These are phyloP conservation scores for Physeter macrocephalus DNA, from an alignment of 2,113 vertebrate species.

Conservation along the genomic window DNA sequence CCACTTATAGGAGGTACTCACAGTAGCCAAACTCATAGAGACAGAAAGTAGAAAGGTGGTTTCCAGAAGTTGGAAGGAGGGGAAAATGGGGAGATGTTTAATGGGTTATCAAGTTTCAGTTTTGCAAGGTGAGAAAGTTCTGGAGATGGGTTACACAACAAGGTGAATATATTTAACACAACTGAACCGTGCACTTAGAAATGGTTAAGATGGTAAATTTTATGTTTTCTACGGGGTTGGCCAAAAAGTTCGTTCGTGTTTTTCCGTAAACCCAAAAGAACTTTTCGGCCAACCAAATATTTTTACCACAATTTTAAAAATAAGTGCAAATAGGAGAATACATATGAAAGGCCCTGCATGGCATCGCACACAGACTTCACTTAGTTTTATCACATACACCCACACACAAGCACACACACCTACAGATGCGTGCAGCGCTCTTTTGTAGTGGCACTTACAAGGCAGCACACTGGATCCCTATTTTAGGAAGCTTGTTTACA, in stretches of 20 bases:
- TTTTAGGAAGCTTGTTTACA: background rate
- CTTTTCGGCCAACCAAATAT: no score
- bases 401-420: background rate
- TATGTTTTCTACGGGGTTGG: background rate
- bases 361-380: rapidly evolving
- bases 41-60: background rate
- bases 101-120: background rate
- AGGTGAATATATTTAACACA: background rate
- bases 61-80: background rate
- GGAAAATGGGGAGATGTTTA: background rate
- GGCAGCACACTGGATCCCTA: background rate
- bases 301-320: background rate
- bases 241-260: no score
- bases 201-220: background rate
- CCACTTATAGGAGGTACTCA: background rate
- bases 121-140: background rate
- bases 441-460: background rate
- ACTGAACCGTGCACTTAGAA: background rate
- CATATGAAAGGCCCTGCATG: background rate
- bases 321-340: background rate
- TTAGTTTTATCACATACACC: background rate
- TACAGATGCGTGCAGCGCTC: background rate
- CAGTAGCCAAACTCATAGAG: background rate
- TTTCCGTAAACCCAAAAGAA: no score
- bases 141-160: background rate